Conservation (phyloP, 35 echinoderm and acorn worm genomes). For the Lytechinus pictus region DNA sequence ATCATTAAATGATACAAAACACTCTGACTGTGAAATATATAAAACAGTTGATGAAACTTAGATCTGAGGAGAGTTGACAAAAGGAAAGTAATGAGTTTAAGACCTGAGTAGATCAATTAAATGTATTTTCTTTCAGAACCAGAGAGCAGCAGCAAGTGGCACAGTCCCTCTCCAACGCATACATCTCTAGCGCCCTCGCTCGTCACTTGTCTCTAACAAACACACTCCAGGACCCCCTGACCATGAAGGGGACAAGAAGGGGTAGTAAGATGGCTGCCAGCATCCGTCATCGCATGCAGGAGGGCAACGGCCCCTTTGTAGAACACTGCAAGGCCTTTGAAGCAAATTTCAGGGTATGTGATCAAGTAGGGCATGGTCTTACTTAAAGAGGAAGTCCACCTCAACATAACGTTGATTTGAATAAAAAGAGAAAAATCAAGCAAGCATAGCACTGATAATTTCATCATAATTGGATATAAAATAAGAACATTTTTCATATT, state of each 20-base stretch:
- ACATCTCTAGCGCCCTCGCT: conserved; percentile 44
- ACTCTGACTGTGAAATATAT: too few relatives aligned
- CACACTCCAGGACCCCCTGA: background rate
- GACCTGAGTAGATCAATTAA: too few relatives aligned
- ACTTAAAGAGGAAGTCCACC: too few relatives aligned
- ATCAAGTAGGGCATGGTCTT: too few relatives aligned
- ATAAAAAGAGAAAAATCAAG: too few relatives aligned
- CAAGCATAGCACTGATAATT: too few relatives aligned
- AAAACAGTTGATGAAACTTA: too few relatives aligned
- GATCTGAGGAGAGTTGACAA: too few relatives aligned
- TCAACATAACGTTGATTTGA: too few relatives aligned
- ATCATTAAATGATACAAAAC: too few relatives aligned
- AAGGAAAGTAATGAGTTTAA: background rate
- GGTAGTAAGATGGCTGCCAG: conserved; percentile 43
- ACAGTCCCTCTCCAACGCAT: conserved; percentile 35
- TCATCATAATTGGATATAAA: too few relatives aligned
- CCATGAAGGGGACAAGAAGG: background rate
- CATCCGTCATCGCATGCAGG: conserved; percentile 21
- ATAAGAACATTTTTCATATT: too few relatives aligned
- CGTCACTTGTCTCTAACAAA: conserved; percentile 36
- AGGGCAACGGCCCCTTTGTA: conserved; percentile 57
- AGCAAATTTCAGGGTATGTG: conserved; percentile 55
- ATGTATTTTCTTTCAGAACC: background rate
- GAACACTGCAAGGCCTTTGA: conserved; percentile 67
- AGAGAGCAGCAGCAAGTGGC: background rate